These are phyloP conservation scores for Ageneiosus marmoratus DNA, from an alignment of 2,113 vertebrate species.

Conservation along the genomic window DNA sequence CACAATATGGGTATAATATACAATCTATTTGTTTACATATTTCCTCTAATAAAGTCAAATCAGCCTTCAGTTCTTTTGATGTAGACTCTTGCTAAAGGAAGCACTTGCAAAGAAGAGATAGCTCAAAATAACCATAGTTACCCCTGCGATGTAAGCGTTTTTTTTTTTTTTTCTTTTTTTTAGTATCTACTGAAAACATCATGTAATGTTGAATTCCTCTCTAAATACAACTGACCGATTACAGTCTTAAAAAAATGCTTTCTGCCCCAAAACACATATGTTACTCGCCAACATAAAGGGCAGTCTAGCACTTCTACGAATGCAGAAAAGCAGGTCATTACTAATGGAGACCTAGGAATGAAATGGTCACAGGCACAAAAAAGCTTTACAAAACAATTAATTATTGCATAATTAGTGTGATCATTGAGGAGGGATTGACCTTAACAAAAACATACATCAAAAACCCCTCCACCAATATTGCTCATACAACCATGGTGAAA, in stretches of 20 bases:
- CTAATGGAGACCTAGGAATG: not conserved
- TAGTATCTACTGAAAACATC: not conserved
- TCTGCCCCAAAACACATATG: not conserved
- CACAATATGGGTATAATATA: not conserved
- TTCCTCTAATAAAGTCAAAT: not conserved
- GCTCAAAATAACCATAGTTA: not conserved
- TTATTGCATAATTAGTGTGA: slow-evolving; percentile 26
- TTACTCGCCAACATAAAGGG: not conserved
- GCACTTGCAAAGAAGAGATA: not conserved
- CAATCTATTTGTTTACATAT: not conserved
- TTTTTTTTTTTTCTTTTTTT: not conserved
- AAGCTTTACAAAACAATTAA: slow-evolving; percentile 29
- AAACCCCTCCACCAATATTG: not conserved
- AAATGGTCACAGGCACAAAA: slow-evolving; percentile 23
- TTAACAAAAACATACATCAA: not conserved
- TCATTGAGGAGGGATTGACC: not conserved
- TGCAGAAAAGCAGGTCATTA: not conserved
- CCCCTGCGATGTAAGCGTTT: not conserved
- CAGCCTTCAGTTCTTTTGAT: not conserved
- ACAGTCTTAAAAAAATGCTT: not conserved
- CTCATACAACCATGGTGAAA: slow-evolving; percentile 5
- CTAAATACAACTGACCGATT: not conserved
- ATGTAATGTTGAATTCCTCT: not conserved
- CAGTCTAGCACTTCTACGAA: not conserved
- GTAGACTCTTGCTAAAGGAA: not conserved